phyloP scores from a whole-genome alignment of 2,113 vertebrate species.

The Shinisaurus crocodilurus region DNA sequence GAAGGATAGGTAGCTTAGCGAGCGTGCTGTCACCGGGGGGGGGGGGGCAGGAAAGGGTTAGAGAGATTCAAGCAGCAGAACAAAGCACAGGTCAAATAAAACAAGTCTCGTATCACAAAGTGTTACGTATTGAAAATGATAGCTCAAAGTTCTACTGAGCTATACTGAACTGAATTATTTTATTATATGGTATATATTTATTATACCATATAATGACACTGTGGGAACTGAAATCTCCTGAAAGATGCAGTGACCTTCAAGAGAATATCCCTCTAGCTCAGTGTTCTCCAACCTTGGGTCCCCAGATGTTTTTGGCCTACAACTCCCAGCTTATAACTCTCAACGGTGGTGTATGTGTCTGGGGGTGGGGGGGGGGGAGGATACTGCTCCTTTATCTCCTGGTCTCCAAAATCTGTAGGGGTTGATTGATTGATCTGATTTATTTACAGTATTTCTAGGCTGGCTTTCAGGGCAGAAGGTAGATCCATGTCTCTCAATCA shows the following conservation, averaged over 20 bases:
- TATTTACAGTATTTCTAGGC: no score
- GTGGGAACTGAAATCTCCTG: not conserved
- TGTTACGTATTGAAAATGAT: conserved; percentile 28
- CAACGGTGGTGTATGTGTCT: not conserved
- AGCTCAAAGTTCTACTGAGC: conserved; percentile 15
- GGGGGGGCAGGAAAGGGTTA: accelerated
- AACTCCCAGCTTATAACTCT: not conserved
- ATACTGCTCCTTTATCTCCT: not conserved
- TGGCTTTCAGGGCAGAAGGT: no score
- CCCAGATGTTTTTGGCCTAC: no score
- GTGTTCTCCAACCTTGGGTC: no score
- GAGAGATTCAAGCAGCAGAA: conserved; percentile 42
- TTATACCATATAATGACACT: accelerated
- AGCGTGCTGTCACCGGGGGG: not conserved
- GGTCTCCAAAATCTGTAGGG: not conserved
- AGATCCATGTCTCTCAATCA: no score
- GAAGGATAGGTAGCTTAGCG: conserved; percentile 40
- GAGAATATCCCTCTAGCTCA: not conserved
- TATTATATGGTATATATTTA: no score
- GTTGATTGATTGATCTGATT: not conserved
- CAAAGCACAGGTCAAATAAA: conserved; percentile 48
- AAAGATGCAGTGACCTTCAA: conserved; percentile 18
- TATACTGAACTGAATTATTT: no score
- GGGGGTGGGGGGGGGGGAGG: no score
- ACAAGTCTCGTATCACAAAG: conserved; percentile 41